Evolutionary conservation across 2,797 vertebrate species (phyloP).

Genomic region (Lagodon rhomboides): DNA sequence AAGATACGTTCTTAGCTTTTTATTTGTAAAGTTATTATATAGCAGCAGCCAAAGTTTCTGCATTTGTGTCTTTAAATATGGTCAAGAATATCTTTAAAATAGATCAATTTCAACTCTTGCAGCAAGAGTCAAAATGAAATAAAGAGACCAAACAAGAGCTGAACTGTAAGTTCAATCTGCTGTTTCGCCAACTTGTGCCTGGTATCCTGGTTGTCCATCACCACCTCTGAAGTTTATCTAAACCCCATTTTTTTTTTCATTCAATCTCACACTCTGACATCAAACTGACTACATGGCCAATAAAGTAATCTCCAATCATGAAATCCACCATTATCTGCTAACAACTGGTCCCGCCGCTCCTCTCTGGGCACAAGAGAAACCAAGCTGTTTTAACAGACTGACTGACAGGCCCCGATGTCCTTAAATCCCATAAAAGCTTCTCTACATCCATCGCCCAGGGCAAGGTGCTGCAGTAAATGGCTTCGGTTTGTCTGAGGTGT

Average conservation of each 20-base stretch:
- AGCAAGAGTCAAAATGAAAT: background rate
- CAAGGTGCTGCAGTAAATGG: conserved; percentile 67
- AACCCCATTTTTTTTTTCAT: conserved; percentile 26
- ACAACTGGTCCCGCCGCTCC: conserved; percentile 50
- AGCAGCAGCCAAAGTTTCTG: background rate
- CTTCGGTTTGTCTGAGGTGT: conserved; percentile 72
- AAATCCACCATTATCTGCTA: conserved; percentile 55
- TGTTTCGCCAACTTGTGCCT: background rate
- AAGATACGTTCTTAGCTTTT: too few species aligned
- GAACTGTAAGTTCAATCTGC: conserved; percentile 9
- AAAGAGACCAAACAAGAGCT: background rate
- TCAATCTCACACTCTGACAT: conserved; percentile 17
- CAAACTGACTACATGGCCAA: conserved; percentile 7
- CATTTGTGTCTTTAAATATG: background rate
- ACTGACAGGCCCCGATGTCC: conserved; percentile 70
- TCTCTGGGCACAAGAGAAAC: conserved; percentile 39
- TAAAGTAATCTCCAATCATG: conserved; percentile 49
- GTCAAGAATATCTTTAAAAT: conserved; percentile 4
- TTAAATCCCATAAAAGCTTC: conserved; percentile 74
- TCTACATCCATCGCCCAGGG: conserved; percentile 68
- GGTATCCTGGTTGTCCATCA: conserved; percentile 31
- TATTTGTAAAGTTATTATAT: background rate
- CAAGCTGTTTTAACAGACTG: conserved; percentile 66
- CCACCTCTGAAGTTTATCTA: conserved; percentile 3
- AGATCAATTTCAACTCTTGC: conserved; percentile 1